Base-by-base conservation (phyloP, 2,888 invertebrate genomes). In the Sarcophaga caerulescens region DNA sequence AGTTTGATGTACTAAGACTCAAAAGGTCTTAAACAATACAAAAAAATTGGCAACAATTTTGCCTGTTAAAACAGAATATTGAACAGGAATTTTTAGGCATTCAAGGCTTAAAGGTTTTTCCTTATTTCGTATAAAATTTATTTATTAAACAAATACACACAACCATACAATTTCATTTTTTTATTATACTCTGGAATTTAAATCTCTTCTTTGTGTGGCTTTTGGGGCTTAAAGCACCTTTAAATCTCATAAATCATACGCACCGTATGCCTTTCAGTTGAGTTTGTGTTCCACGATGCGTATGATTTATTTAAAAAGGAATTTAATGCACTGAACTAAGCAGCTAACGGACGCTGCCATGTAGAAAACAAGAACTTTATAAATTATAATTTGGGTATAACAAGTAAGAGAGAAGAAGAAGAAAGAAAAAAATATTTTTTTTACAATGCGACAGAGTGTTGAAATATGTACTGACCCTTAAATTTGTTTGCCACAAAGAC, bases 201-300 rank as follows among this genome's bases (percentile, higher is more conserved):
- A 47, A 47, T 47, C 47, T 47, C 52, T 52, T 52, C 52, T 4
- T 17, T 66, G 17, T 17, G 12, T 52, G 12, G 52, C 52, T 52
- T 52, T 52, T 52, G 17, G 1, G 5, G 3, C 52, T 52, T 12
- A 17, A 14, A 14, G 14, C 17, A 52, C 17, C 52, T 52, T 17
- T 52, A 44, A 70, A 70, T 45, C 21, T n/a, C 57, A 79, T 71
- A 65, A 79, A 79, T 79, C 79, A 79, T 65, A 65, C 21, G 44
- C 65, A 52, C n/a, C 21, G 52, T 57, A 57, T 52, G 57, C 11
- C 44, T 57, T 57, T n/a, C 52, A 57, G 79, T 65, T 71, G 17
- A 12, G 52, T 17, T 14, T 45, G 52, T 52, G 62, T 63, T 62
- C 17, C 44, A 57, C 19, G 35, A 17, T 65, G 79, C 79, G 57